Percentiles rank a stretch among this genome's conserved stretches.
phyloP scores from a whole-genome alignment of 1,140 invertebrate species.

The Ruditapes philippinarum region DNA sequence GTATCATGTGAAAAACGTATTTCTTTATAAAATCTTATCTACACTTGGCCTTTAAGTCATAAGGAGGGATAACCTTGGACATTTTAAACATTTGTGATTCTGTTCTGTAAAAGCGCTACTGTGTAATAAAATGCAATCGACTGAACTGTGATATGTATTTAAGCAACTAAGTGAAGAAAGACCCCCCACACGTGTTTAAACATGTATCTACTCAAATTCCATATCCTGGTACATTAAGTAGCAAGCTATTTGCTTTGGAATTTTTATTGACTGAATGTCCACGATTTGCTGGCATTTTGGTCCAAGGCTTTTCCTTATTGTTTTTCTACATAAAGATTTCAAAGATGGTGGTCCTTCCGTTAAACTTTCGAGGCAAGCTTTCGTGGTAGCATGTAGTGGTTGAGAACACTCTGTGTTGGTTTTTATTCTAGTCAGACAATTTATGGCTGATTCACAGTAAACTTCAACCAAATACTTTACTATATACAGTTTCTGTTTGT shows the following conservation, averaged over 20 bases:
- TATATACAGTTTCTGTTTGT: constrained; percentile 75
- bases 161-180: too few species aligned
- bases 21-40: too few species aligned
- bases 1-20: too few species aligned
- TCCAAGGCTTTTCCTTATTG: constrained; percentile 68
- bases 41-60: too few species aligned
- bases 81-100: too few species aligned
- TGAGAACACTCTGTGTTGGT: constrained; percentile 43
- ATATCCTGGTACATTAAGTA: constrained; percentile 79
- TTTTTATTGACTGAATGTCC: constrained; percentile 71
- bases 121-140: too few species aligned
- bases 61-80: too few species aligned
- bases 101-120: too few species aligned
- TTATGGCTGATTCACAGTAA: constrained; percentile 79
- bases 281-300: constrained; percentile 59
- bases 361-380: constrained; percentile 63
- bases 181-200: too few species aligned
- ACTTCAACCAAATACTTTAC: constrained; percentile 77
- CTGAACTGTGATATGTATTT: too few species aligned
- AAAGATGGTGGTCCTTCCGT: constrained; percentile 70
- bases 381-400: constrained; percentile 56
- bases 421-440: constrained; percentile 66
- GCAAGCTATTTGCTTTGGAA: constrained; percentile 75
- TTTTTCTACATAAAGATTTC: constrained; percentile 75
- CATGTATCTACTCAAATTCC: constrained; percentile 4